Evolutionary conservation across 1,140 invertebrate genomes (phyloP).

Genomic region (Ceratitis capitata): DNA sequence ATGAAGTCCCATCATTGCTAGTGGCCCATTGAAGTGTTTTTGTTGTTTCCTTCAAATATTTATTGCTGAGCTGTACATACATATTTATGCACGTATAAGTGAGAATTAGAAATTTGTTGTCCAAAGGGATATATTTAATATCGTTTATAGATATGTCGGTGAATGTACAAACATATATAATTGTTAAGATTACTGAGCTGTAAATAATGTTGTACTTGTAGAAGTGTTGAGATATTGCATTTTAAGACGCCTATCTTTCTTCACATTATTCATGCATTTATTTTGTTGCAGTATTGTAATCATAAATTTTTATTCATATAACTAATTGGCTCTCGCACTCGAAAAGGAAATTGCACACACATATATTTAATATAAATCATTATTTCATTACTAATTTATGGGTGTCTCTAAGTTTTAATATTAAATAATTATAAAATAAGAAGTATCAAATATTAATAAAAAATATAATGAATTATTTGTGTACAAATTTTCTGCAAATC

Average conservation of each 20-base stretch:
- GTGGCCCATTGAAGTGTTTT: not conserved
- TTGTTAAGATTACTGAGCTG: not conserved
- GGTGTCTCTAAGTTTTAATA: too few relatives aligned
- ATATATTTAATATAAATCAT: too few relatives aligned
- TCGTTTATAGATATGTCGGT: not conserved
- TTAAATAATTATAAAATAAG: too few relatives aligned
- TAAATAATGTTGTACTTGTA: not conserved
- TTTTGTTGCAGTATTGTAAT: not conserved
- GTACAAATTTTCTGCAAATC: too few relatives aligned
- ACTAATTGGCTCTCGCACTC: not conserved
- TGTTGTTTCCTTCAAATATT: conserved; percentile 21
- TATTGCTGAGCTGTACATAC: not conserved
- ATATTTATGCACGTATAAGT: too few relatives aligned
- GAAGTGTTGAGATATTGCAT: not conserved
- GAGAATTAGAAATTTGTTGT: conserved; percentile 32
- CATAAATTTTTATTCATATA: not conserved
- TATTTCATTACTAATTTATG: too few relatives aligned
- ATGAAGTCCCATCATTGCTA: not conserved
- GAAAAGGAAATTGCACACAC: too few relatives aligned
- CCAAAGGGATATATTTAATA: not conserved
- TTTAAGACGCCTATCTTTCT: not conserved
- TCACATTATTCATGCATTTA: not conserved
- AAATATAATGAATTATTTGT: too few relatives aligned
- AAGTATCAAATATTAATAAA: too few relatives aligned
- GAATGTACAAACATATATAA: not conserved